These are phyloP conservation scores for Xiphophorus couchianus DNA, from an alignment of 2,113 vertebrate species.

Conservation along the genomic window DNA sequence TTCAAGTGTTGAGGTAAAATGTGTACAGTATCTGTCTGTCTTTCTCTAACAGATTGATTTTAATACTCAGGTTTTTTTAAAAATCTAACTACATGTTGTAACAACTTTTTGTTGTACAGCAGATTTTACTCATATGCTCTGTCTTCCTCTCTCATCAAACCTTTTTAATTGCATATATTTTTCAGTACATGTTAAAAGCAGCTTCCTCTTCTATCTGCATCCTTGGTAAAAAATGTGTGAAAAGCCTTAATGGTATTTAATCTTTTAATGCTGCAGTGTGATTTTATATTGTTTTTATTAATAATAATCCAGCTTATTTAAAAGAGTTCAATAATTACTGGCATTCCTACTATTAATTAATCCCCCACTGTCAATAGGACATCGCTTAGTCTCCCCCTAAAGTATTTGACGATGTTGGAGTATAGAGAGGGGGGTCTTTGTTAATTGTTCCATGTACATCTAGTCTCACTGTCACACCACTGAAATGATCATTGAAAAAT, in stretches of 20 bases:
- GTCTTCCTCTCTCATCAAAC: background rate
- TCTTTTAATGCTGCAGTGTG: no score
- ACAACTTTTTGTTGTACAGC: background rate
- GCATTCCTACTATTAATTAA: background rate
- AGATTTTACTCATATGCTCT: background rate
- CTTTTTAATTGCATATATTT: background rate
- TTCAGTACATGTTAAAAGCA: no score
- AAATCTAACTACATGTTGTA: no score
- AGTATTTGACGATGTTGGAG: background rate
- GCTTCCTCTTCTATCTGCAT: no score
- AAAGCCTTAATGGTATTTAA: no score
- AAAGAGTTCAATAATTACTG: background rate
- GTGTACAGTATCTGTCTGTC: no score
- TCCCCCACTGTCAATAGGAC: background rate
- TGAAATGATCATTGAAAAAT: background rate
- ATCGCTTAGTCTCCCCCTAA: background rate
- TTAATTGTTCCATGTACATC: background rate
- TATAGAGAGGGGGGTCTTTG: background rate
- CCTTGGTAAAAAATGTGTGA: no score
- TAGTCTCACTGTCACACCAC: no score
- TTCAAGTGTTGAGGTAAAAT: conserved; percentile 16
- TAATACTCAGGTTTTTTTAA: no score
- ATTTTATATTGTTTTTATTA: no score
- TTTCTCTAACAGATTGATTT: no score
- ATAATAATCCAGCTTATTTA: no score